A percentile compares a stretch with the other conserved stretches of the same genome.
These are phyloP conservation scores for Drosophila triauraria DNA, from an alignment of 1,140 invertebrate species.

Conservation along the genomic window DNA sequence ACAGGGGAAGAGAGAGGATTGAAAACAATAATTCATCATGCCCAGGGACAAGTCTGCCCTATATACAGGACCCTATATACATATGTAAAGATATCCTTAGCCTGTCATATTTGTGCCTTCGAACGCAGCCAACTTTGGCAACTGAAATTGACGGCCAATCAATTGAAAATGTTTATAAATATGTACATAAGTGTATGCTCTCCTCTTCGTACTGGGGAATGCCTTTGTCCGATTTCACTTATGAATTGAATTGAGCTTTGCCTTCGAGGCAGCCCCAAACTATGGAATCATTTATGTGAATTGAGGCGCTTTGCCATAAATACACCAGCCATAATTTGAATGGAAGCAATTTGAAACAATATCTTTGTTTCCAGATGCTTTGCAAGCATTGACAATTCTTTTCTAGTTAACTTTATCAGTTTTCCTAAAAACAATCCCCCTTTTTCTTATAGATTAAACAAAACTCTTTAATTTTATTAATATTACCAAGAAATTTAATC, in stretches of 20 bases:
- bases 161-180: constrained; percentile 69
- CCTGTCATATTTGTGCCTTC: constrained; percentile 48
- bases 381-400: neutral
- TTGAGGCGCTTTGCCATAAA: constrained; percentile 45
- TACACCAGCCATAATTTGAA: constrained; percentile 30
- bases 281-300: constrained; percentile 75
- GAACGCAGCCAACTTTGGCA: constrained; percentile 39
- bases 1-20: constrained; percentile 1
- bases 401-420: neutral
- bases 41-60: constrained; percentile 51
- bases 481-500: neutral
- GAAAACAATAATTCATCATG: constrained; percentile 77
- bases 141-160: constrained; percentile 82
- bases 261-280: constrained; percentile 18
- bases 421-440: too few species aligned
- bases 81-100: constrained; percentile 21
- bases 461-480: too few species aligned
- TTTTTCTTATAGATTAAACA: too few species aligned
- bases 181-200: constrained; percentile 8
- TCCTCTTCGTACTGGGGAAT: constrained; percentile 12
- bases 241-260: constrained; percentile 55
- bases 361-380: neutral
- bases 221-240: constrained; percentile 28
- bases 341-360: constrained; percentile 12
- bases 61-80: constrained; percentile 14